Evolutionary conservation across 2,113 vertebrate genomes (phyloP), one percentile per base, ranked within the genome.

Genomic region (Varanus salvator): DNA sequence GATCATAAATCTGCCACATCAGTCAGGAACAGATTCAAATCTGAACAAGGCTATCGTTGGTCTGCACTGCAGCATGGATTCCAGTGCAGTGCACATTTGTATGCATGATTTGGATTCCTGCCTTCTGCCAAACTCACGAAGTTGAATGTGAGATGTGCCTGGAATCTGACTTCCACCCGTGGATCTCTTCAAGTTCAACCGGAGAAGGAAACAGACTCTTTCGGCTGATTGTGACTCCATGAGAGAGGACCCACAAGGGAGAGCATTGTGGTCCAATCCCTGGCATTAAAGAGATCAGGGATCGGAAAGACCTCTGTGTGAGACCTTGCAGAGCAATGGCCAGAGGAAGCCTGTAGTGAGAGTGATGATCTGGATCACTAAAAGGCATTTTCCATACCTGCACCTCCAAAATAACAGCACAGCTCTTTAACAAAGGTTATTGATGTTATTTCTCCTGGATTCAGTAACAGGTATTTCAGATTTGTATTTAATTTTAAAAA

Each of bases 391-490:
- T 14, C 72, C 8, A 19, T 78, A 25, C 66, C 9, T 2, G 23
- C 6, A 14, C 81, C 29, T 84, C 60, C 81, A 66, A 11, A 44
- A 11, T 8, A 3, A 48, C 23, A 8, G 48, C 44, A 14, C 14
- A 50, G 57, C 21, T 66, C 34, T 27, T 50, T 50, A 75, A 75
- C 19, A 75, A 38, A 75, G 1, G 71, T 12, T 48, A 31, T 6
- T 0, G 17, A 15, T 66, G 21, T 27, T 21, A 74, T 57, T 31
- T 25, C 8, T 1, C 1, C 69, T 8, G 3, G 11, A 77, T 86
- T 80, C 92, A 87, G 85, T 91, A 92, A 5, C 60, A 91, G 23
- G 87, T 64, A 25, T 93, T 91, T 94, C 76, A 93, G 91, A 90
- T 91, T 29, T 88, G 91, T 90, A 87, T 82, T 34, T 17, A 34